Percentiles rank a stretch among this genome's conserved stretches.
phyloP scores from a whole-genome alignment of 2,797 vertebrate genomes.

The Phalanger gymnotis region DNA sequence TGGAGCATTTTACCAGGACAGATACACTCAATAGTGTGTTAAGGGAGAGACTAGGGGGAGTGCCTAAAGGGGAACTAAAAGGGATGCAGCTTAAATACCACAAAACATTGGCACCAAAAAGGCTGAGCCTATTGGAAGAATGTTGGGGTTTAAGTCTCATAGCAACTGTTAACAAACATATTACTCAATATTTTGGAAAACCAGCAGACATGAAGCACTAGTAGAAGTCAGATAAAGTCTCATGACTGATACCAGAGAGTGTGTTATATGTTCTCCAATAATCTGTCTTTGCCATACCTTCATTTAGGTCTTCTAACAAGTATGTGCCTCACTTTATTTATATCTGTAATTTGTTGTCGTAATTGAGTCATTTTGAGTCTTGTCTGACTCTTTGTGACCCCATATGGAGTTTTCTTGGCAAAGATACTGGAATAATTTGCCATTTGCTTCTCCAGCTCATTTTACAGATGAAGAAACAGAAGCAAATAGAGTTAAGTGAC shows the following conservation, averaged over 20 bases:
- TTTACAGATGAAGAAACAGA: background rate
- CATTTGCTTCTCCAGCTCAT: background rate
- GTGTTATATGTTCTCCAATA: background rate
- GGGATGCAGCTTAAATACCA: background rate
- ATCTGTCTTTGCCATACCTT: background rate
- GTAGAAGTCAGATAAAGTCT: background rate
- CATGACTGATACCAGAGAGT: background rate
- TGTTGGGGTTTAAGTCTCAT: background rate
- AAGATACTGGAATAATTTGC: background rate
- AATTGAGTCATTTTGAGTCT: background rate
- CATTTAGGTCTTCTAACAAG: background rate
- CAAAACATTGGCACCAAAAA: background rate
- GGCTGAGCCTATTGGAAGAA: background rate
- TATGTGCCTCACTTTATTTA: background rate
- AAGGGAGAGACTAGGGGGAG: background rate
- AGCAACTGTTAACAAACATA: background rate
- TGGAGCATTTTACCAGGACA: constrained; percentile 28
- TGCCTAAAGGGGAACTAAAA: background rate
- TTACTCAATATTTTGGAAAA: background rate
- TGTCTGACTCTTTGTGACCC: background rate
- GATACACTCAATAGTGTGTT: background rate
- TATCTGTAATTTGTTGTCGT: background rate
- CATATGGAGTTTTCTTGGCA: background rate
- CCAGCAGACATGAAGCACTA: background rate
- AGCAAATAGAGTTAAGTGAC: background rate